Conservation (phyloP, 2,888 invertebrate species). For the Clanis bilineata region DNA sequence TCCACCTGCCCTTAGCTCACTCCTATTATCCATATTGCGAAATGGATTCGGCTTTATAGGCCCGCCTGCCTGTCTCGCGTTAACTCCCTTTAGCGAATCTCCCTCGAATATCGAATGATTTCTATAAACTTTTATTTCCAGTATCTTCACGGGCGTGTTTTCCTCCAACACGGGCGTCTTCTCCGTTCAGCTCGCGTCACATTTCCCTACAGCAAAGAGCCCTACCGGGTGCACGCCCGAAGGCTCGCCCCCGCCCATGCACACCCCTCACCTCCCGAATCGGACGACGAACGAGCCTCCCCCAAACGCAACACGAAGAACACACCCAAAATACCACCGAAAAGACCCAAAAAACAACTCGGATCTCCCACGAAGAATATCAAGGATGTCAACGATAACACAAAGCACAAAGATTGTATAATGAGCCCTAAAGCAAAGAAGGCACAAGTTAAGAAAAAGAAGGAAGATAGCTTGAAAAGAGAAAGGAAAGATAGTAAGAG, state of each 20-base stretch:
- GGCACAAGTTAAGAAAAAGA: conserved; percentile 47
- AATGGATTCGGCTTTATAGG: too few species aligned
- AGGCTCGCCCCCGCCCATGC: conserved; percentile 61
- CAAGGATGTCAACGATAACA: conserved; percentile 72
- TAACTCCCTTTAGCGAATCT: too few species aligned
- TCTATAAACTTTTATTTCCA: conserved; percentile 56
- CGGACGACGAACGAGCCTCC: conserved; percentile 62
- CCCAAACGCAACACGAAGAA: conserved; percentile 56
- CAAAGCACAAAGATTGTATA: conserved; percentile 59
- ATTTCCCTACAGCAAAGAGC: conserved; percentile 72
- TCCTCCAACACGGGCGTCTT: conserved; percentile 86
- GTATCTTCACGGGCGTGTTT: conserved; percentile 90
- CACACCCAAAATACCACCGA: conserved; percentile 54
- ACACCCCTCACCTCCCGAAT: conserved; percentile 57
- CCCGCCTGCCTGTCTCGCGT: too few species aligned
- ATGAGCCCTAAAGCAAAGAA: conserved; percentile 54
- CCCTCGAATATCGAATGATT: background rate
- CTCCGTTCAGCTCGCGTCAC: conserved; percentile 85
- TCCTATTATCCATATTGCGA: too few species aligned
- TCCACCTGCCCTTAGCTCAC: too few species aligned
- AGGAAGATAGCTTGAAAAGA: conserved; percentile 40
- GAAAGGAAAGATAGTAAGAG: conserved; percentile 51
- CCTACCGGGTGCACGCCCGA: conserved; percentile 66
- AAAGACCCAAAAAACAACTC: conserved; percentile 61
- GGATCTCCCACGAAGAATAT: conserved; percentile 69